Evolutionary conservation across 1,140 invertebrate genomes (phyloP), one percentile per base, ranked within the genome.

Genomic region (Cotesia typhae): DNA sequence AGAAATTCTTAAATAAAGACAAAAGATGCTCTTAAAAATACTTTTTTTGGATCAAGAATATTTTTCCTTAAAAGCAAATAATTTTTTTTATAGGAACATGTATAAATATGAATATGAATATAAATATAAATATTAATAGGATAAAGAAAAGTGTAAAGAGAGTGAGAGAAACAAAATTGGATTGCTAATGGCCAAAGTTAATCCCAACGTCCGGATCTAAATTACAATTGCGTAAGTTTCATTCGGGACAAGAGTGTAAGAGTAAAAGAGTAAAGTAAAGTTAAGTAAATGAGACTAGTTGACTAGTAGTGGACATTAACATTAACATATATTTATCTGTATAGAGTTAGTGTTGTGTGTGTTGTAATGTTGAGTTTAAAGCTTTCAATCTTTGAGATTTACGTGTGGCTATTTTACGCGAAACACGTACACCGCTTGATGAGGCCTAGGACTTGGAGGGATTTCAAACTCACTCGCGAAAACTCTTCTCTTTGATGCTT

Each of bases 171-270:
- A 68, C 17, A 70, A 67, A 64, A 57, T 75, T 70, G 60, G 66
- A 55, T 47, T 60, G 59, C 61, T 59, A 64, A 73, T 66, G 70
- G 70, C 65, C 52, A 53, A 64, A 68, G 66, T 69, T 65, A 67
- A 71, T 53, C 60, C 57, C 35, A 70, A 71, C 67, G 61, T 64
- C 57, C 59, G 74, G 71, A 75, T 75, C 74, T 75, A 75, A 75
- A 75, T 75, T 75, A 75, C 71, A 71, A 71, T 73, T 75, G 71
- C 74, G 68, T 68, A 75, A 75, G 55, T 60, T 64, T 71, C 65
- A 68, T 68, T 68, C 37, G 67, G 10, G 10, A n/a, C 52, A 67
- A 12, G 28, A 28, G 28, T 28, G 28, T 28, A 28, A 28, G 28
- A 28, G 41, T 47, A 47, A 47, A 47, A 47, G 41, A 47, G 28